Evolutionary conservation across 2,888 invertebrate genomes (phyloP).

Genomic region (Zonitis immaculata): DNA sequence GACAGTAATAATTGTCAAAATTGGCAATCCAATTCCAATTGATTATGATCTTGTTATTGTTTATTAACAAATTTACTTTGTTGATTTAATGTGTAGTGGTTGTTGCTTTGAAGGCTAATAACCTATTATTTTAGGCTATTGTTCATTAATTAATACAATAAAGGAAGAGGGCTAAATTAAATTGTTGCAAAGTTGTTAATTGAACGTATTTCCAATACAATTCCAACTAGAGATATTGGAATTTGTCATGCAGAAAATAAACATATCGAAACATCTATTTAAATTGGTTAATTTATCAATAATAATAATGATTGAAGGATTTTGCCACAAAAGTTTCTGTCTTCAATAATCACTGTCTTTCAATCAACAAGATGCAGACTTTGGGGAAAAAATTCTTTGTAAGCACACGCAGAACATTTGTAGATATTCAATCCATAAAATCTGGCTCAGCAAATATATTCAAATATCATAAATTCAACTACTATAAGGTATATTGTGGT

Average conservation of each 20-base stretch:
- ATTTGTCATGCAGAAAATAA: background rate
- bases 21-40: background rate
- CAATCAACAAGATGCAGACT: background rate
- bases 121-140: constrained; percentile 19
- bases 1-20: background rate
- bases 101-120: constrained; percentile 26
- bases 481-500: too few relatives aligned
- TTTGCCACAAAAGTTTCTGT: too few relatives aligned
- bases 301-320: too few relatives aligned
- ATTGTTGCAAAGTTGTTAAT: constrained; percentile 14
- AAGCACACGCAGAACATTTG: background rate
- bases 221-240: background rate
- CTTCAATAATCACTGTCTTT: too few relatives aligned
- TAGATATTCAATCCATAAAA: background rate
- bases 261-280: too few relatives aligned
- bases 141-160: constrained; percentile 6
- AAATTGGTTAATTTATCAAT: too few relatives aligned
- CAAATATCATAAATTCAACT: background rate
- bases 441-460: background rate
- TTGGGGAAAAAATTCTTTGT: background rate
- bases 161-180: constrained; percentile 12
- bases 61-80: background rate
- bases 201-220: constrained; percentile 9
- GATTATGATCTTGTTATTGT: background rate
- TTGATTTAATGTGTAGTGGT: constrained; percentile 24